phyloP scores from a whole-genome alignment of 2,113 vertebrate genomes.

The Protobothrops flavoviridis region DNA sequence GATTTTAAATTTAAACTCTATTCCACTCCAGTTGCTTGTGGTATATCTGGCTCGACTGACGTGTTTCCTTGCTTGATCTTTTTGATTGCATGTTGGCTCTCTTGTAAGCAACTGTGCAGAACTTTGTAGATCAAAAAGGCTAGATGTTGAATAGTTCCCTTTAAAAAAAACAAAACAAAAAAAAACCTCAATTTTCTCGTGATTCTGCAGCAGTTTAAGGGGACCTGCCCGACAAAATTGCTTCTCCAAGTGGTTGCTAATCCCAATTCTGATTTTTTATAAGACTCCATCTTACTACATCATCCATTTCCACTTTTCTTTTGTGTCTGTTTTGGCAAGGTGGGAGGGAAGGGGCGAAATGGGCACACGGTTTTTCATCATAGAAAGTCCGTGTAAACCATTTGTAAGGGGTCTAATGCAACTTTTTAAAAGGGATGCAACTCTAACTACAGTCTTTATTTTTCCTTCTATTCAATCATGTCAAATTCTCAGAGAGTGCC shows the following conservation, averaged over 20 bases:
- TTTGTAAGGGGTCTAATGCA: accelerated
- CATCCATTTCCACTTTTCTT: not conserved
- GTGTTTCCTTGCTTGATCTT: not conserved
- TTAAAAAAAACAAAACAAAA: too few species aligned
- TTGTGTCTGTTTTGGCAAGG: not conserved
- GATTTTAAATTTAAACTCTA: not conserved
- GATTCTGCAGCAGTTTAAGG: not conserved
- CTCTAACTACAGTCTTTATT: not conserved
- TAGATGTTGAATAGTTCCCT: not conserved
- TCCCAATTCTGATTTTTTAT: not conserved
- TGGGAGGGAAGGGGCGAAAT: not conserved
- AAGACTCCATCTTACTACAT: not conserved
- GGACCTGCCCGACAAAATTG: not conserved
- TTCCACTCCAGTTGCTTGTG: not conserved
- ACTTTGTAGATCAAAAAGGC: not conserved
- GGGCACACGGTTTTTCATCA: accelerated
- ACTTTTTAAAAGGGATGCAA: not conserved
- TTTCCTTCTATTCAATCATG: not conserved
- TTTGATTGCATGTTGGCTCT: not conserved
- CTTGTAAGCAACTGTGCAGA: not conserved
- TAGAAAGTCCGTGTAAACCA: not conserved
- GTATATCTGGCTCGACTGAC: not conserved
- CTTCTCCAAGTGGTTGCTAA: not conserved
- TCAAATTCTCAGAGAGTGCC: not conserved
- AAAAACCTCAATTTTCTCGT: not conserved